A percentile compares a stretch with the other conserved stretches of the same genome.
phyloP scores from a whole-genome alignment of 92 coral and sea anemone species.

The Plumapathes pennacea region DNA sequence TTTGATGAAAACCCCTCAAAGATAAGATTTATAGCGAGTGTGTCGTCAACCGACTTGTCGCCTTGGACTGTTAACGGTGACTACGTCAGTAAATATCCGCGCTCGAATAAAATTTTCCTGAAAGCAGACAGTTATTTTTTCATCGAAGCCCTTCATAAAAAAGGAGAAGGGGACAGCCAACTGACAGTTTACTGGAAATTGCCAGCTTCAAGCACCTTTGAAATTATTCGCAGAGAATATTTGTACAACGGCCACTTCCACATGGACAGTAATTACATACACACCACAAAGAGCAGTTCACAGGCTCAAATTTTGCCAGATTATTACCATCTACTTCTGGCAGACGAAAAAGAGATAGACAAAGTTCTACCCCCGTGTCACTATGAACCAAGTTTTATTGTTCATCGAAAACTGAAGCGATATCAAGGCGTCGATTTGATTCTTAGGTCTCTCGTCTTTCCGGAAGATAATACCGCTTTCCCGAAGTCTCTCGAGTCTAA shows the following conservation, averaged over 20 bases:
- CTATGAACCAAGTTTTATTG: constrained; percentile 31
- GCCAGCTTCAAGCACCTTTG: constrained; percentile 19
- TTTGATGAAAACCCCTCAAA: constrained; percentile 20
- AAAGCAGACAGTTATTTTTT: constrained; percentile 2
- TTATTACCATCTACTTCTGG: constrained; percentile 4
- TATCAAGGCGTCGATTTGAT: constrained; percentile 18
- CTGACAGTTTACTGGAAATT: constrained; percentile 14
- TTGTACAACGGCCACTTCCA: too few relatives aligned
- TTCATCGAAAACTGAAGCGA: constrained; percentile 8
- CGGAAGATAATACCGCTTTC: constrained; percentile 6
- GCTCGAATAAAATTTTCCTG: constrained; percentile 5
- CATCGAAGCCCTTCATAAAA: constrained; percentile 25
- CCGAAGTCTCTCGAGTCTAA: neutral
- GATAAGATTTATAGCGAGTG: constrained; percentile 31
- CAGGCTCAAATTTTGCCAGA: too few relatives aligned
- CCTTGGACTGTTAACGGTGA: constrained; percentile 14
- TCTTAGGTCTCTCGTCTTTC: constrained; percentile 8
- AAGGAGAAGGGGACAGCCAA: constrained; percentile 2
- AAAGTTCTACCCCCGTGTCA: constrained; percentile 10
- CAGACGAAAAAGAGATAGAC: neutral
- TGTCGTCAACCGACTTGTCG: constrained; percentile 1
- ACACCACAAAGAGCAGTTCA: too few relatives aligned
- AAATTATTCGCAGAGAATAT: constrained; percentile 8
- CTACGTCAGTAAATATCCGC: constrained; percentile 12
- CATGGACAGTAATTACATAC: too few relatives aligned